These are phyloP conservation scores for Platyrinchus mystaceus DNA, from an alignment of 2,797 vertebrate genomes.

Conservation along the genomic window DNA sequence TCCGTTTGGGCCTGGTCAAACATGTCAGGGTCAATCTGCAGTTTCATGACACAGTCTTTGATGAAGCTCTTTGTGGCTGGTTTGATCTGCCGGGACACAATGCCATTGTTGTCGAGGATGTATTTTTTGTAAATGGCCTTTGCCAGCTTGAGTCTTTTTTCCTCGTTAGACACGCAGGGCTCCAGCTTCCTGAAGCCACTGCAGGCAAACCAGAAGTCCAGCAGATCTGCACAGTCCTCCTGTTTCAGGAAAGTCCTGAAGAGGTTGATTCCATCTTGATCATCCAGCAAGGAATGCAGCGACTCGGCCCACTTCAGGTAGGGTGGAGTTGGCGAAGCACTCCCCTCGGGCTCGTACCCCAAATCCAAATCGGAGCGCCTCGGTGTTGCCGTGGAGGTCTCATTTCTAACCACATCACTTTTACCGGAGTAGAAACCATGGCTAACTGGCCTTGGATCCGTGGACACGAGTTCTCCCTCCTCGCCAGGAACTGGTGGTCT, in stretches of 20 bases:
- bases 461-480: constrained; percentile 90
- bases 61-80: constrained; percentile 97
- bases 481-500: constrained; percentile 96
- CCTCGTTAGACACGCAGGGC: constrained; percentile 83
- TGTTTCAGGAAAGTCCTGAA: constrained; percentile 94
- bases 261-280: constrained; percentile 95
- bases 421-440: constrained; percentile 83
- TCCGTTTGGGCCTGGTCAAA: constrained; percentile 98
- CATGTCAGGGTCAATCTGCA: constrained; percentile 94
- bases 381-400: constrained; percentile 89
- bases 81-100: constrained; percentile 95
- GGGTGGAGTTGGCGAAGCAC: constrained; percentile 96
- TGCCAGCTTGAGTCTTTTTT: constrained; percentile 94
- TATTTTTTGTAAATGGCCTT: constrained; percentile 98
- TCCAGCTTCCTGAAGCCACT: constrained; percentile 96
- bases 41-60: constrained; percentile 91
- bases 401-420: constrained; percentile 82
- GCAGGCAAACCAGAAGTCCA: constrained; percentile 99
- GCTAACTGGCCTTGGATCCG: constrained; percentile 80
- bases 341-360: constrained; percentile 97
- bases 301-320: constrained; percentile 97
- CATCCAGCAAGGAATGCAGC: constrained; percentile 93
- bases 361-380: constrained; percentile 93
- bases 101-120: constrained; percentile 90
- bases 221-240: constrained; percentile 90